Percentiles rank a stretch among this genome's conserved stretches.
Conservation (phyloP, 2,797 vertebrate species). For the Borostomias antarcticus region DNA sequence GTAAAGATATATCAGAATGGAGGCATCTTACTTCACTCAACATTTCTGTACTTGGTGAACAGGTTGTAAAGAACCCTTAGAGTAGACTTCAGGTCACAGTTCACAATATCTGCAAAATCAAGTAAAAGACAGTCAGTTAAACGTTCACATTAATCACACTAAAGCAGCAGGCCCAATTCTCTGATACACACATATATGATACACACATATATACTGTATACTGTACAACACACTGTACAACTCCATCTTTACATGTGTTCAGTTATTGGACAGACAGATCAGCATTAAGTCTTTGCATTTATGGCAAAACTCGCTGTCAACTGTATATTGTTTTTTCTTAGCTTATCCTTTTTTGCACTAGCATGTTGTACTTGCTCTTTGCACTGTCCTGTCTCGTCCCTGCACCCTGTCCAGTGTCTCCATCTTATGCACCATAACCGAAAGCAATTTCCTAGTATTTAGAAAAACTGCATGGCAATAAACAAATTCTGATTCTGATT, state of each 20-base stretch:
- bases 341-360: too few species aligned
- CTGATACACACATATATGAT: background rate
- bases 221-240: background rate
- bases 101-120: constrained; percentile 82
- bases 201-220: background rate
- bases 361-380: too few species aligned
- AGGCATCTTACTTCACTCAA: constrained; percentile 71
- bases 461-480: too few species aligned
- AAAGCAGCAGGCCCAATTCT: background rate
- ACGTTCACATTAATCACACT: background rate
- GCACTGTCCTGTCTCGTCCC: too few species aligned
- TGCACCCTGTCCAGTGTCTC: too few species aligned
- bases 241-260: background rate
- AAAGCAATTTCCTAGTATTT: too few species aligned
- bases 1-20: background rate
- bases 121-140: background rate
- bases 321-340: too few species aligned
- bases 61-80: constrained; percentile 88
- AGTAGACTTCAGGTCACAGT: constrained; percentile 88
- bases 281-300: background rate
- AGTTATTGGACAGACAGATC: background rate
- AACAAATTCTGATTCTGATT: too few species aligned
- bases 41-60: constrained; percentile 86
- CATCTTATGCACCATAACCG: too few species aligned
- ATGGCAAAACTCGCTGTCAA: background rate